Conservation (phyloP, 2,113 vertebrate genomes). For the Boulengeromyrus knoepffleri region DNA sequence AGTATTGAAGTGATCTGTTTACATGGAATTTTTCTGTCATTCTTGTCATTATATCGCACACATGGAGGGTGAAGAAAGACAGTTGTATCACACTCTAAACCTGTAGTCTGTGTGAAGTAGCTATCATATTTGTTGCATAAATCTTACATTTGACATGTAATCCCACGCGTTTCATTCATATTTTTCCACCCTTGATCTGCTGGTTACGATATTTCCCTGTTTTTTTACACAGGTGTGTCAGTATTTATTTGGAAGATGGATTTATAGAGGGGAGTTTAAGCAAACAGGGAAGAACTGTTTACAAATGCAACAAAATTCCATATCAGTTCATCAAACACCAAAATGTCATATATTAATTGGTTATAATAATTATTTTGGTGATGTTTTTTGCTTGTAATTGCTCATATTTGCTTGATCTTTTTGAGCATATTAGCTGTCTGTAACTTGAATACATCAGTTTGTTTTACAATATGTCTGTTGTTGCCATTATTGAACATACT, state of each 20-base stretch:
- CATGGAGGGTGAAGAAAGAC: not conserved
- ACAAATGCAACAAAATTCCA: not conserved
- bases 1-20: not conserved
- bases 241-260: not conserved
- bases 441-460: not conserved
- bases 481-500: not conserved
- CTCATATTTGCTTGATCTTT: not conserved
- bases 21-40: not conserved
- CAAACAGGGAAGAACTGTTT: not conserved
- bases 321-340: not conserved
- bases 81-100: not conserved
- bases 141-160: not conserved
- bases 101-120: not conserved
- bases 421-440: not conserved
- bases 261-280: not conserved
- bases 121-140: not conserved
- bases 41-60: not conserved
- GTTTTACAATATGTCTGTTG: not conserved
- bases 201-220: not conserved
- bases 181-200: not conserved
- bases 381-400: not conserved
- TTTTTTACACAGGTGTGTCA: not conserved
- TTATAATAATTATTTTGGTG: not conserved
- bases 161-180: not conserved
- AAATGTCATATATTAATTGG: not conserved